Percentiles rank a stretch among this genome's conserved stretches.
phyloP scores from a whole-genome alignment of 2,888 invertebrate species.

The Plemyria rubiginata region DNA sequence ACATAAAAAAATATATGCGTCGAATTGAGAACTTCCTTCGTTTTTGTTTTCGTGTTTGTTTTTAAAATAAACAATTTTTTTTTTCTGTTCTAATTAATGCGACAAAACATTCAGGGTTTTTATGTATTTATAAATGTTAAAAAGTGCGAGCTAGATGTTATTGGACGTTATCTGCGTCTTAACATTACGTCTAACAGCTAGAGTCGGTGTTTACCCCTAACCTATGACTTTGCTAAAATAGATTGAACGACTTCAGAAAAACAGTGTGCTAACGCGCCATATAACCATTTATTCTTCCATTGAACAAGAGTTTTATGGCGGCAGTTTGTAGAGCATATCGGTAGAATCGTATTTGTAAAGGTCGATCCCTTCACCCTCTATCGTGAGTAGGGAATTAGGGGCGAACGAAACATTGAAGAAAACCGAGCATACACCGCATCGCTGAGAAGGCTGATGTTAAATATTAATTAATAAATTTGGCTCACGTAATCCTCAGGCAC shows the following conservation, averaged over 20 bases:
- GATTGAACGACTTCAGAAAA: conserved; percentile 22
- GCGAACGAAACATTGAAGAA: neutral
- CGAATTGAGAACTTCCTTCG: too few species aligned
- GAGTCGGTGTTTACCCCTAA: neutral
- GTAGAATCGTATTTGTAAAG: conserved; percentile 72
- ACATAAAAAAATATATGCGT: too few species aligned
- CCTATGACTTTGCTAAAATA: neutral
- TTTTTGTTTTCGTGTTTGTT: too few species aligned
- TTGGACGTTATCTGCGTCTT: too few species aligned
- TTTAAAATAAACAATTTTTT: too few species aligned
- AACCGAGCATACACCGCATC: neutral
- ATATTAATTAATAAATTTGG: too few species aligned
- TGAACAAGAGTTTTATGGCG: conserved; percentile 59
- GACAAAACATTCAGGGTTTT: too few species aligned
- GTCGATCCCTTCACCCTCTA: conserved; percentile 58
- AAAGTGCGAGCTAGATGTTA: too few species aligned
- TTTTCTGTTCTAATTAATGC: too few species aligned
- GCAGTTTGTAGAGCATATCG: conserved; percentile 73
- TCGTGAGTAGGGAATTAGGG: conserved; percentile 5
- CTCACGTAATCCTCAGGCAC: too few species aligned
- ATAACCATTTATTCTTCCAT: conserved; percentile 53
- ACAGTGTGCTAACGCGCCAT: conserved; percentile 40
- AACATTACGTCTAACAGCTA: neutral
- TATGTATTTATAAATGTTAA: too few species aligned
- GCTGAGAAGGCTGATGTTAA: too few species aligned